Base-by-base conservation (phyloP, 1,140 invertebrate genomes). In the Drosophila ananassae region DNA sequence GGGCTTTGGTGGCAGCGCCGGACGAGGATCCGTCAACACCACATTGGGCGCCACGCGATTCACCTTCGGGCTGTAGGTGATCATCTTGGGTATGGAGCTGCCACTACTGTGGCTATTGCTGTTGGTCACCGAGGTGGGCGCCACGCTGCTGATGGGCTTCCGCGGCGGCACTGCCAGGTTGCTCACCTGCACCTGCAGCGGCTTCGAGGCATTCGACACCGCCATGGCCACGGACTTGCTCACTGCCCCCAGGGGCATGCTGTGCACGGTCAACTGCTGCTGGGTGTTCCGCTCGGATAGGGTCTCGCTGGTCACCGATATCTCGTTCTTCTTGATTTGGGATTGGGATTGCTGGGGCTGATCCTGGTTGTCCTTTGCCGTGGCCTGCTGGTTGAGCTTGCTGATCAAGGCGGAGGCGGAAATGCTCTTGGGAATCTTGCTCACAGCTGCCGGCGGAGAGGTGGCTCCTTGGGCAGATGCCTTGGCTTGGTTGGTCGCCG, bases 71-170 rank as follows among this genome's bases (percentile, higher is more conserved):
- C 83, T 91, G 73, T 96, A 82, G 94, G 95, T 77, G 94, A 96
- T 90, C 95, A 95, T 91, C 95, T 96, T 76, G 93, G 92, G 95
- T 94, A 91, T 95, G 92, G 82, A 63, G 47, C 82, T 79, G 66
- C 61, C 37, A 28, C 93, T 53, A 51, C 30, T 37, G 10, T 37
- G 34, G 34, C 34, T 32, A 8, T 32, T 52, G 78, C 53, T 46
- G 22, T 95, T 95, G 89, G 94, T 94, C 73, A 95, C 93, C 56
- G 94, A 94, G 75, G 95, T 96, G 25, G 96, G 96, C 55, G 96
- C 95, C 46, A 97, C 96, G 92, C 96, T 97, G 79, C 96, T 97
- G 56, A 97, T 95, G 54, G 96, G 96, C 90, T 95, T 95, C 90
- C 95, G 93, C 53, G 93, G 93, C 0, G 91, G 93, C 56, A 92